Evolutionary conservation across 2,113 vertebrate species (phyloP).

Genomic region (Saimiri boliviensis): DNA sequence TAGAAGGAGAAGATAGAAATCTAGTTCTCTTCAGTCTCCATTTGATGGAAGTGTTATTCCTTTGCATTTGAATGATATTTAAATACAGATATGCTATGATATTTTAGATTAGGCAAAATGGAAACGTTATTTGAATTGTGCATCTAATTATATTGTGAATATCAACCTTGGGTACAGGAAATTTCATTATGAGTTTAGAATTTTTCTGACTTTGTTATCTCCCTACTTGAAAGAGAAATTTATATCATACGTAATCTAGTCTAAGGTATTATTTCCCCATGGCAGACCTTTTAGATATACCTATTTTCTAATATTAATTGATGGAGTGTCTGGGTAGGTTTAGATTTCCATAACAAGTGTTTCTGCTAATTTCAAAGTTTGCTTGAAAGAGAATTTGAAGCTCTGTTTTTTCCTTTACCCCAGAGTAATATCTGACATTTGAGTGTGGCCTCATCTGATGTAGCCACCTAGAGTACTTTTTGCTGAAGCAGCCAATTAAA

Average conservation of each 20-base stretch:
- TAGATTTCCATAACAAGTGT: neutral
- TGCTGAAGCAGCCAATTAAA: conserved; percentile 58
- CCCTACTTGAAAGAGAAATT: neutral
- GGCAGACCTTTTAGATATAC: neutral
- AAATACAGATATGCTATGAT: neutral
- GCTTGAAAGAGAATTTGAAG: conserved; percentile 8
- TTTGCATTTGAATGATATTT: conserved; percentile 10
- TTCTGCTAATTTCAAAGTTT: neutral
- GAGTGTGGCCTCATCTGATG: neutral
- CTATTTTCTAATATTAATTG: neutral
- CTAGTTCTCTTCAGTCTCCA: neutral
- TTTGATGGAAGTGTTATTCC: neutral
- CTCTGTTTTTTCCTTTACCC: neutral
- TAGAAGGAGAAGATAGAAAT: neutral
- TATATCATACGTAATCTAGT: neutral
- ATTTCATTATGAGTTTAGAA: neutral
- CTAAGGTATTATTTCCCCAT: neutral
- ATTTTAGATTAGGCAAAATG: neutral
- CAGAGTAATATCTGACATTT: conserved; percentile 54
- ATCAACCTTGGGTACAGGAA: neutral
- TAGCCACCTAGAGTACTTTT: neutral
- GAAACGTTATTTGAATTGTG: neutral
- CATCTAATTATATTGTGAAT: neutral
- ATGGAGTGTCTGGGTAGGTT: neutral
- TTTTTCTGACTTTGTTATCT: conserved; percentile 24